Evolutionary conservation across 1,140 invertebrate genomes (phyloP).

Genomic region (Cecropterus lyciades): DNA sequence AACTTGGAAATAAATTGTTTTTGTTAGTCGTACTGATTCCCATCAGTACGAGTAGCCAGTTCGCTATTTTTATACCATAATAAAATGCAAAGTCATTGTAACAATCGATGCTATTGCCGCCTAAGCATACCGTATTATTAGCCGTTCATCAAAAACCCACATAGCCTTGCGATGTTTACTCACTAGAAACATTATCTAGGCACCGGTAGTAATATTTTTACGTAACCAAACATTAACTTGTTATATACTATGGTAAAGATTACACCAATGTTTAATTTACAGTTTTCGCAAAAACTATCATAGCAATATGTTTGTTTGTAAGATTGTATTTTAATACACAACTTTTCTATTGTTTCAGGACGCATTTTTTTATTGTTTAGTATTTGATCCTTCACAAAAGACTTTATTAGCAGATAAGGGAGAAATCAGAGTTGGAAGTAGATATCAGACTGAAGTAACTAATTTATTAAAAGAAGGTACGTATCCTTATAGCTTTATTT

Average conservation of each 20-base stretch:
- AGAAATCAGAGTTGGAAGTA: conserved; percentile 94
- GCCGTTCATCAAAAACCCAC: too few species aligned
- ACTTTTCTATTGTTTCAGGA: conserved; percentile 87
- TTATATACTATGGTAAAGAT: neutral
- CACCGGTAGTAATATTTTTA: too few species aligned
- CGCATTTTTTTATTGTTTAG: conserved; percentile 99
- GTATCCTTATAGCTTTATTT: conserved; percentile 33
- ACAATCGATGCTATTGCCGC: too few species aligned
- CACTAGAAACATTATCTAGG: too few species aligned
- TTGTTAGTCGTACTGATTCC: too few species aligned
- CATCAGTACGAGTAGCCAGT: too few species aligned
- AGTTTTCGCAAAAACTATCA: conserved; percentile 20
- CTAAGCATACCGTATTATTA: too few species aligned
- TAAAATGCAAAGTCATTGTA: too few species aligned
- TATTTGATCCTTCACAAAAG: conserved; percentile 99
- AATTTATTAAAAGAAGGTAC: conserved; percentile 89
- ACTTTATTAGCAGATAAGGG: conserved; percentile 99
- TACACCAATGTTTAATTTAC: neutral
- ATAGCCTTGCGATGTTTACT: too few species aligned
- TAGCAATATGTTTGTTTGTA: conserved; percentile 29
- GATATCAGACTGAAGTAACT: conserved; percentile 97
- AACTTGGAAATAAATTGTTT: too few species aligned
- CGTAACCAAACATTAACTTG: neutral
- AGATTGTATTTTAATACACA: conserved; percentile 42
- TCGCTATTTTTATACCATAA: too few species aligned